These are phyloP conservation scores for Anticlea derivata DNA, from an alignment of 2,888 invertebrate genomes.

Conservation along the genomic window DNA sequence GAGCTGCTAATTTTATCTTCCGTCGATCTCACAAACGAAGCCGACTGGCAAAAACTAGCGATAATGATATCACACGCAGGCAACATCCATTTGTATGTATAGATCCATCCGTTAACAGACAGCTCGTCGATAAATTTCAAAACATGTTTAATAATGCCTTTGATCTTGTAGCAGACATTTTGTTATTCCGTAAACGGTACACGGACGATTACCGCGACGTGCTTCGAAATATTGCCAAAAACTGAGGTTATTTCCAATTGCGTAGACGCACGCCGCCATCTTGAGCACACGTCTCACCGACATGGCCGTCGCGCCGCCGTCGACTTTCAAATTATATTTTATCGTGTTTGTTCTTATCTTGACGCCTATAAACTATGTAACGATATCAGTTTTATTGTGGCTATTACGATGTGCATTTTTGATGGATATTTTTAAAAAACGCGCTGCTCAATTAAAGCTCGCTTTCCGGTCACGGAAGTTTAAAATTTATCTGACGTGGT, in stretches of 20 bases:
- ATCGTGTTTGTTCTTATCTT: slow-evolving; percentile 51
- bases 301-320: slow-evolving; percentile 53
- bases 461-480: slow-evolving; percentile 76
- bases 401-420: slow-evolving; percentile 78
- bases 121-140: slow-evolving; percentile 76
- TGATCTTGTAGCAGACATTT: slow-evolving; percentile 75
- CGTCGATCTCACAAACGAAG: slow-evolving; percentile 35
- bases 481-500: slow-evolving; percentile 66
- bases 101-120: slow-evolving; percentile 66
- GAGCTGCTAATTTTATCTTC: slow-evolving; percentile 36
- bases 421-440: slow-evolving; percentile 71
- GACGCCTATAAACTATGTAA: slow-evolving; percentile 57
- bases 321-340: slow-evolving; percentile 43
- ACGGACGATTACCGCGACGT: slow-evolving; percentile 77
- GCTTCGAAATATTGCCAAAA: slow-evolving; percentile 70
- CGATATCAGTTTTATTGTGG: slow-evolving; percentile 67
- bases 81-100: slow-evolving; percentile 52
- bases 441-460: slow-evolving; percentile 71
- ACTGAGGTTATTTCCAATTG: slow-evolving; percentile 56
- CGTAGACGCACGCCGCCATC: slow-evolving; percentile 40
- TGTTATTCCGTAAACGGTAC: slow-evolving; percentile 72
- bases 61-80: slow-evolving; percentile 34
- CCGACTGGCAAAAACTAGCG: slow-evolving; percentile 40
- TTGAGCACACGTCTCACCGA: slow-evolving; percentile 55
- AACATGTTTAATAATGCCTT: slow-evolving; percentile 78